Percentiles rank a stretch among this genome's conserved stretches.
Evolutionary conservation across 2,888 invertebrate genomes (phyloP).

Genomic region (Arge pagana): DNA sequence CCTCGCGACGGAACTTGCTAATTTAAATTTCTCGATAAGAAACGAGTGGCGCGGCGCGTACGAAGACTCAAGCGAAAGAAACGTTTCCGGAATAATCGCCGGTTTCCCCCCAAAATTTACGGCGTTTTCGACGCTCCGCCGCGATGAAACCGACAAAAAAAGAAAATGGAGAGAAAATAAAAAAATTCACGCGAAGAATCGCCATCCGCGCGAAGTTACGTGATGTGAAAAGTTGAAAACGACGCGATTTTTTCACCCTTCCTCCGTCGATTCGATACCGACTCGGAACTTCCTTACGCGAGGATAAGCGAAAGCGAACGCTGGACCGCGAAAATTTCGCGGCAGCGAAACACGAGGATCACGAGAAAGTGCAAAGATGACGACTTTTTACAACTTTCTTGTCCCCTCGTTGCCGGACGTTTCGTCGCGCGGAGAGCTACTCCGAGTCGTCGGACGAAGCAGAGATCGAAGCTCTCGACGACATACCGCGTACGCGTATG

Average conservation of each 20-base stretch:
- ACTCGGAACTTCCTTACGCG: too few species aligned
- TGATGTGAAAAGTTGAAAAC: conserved; percentile 19
- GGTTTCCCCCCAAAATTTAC: too few species aligned
- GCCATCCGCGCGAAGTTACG: conserved; percentile 3
- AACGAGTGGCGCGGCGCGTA: conserved; percentile 1
- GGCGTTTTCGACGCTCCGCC: not conserved
- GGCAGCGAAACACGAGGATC: not conserved
- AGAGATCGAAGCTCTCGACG: too few species aligned
- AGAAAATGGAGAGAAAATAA: not conserved
- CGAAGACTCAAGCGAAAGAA: not conserved
- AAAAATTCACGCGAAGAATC: conserved; percentile 12
- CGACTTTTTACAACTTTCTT: conserved; percentile 12
- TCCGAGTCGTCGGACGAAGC: too few species aligned
- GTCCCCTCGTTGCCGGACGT: not conserved
- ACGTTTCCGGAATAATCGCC: not conserved
- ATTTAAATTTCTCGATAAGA: conserved; percentile 12
- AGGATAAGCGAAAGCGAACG: conserved; percentile 8
- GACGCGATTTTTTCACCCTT: not conserved
- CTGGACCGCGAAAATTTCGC: not conserved
- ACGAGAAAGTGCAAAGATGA: not conserved
- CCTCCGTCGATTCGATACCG: conserved; percentile 14
- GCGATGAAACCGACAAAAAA: too few species aligned
- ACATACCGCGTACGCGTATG: too few species aligned
- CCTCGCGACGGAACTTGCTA: conserved; percentile 10
- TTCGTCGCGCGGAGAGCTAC: conserved; percentile 35